Base-by-base conservation (phyloP, 2,888 invertebrate genomes). In the Agrotis ipsilon region DNA sequence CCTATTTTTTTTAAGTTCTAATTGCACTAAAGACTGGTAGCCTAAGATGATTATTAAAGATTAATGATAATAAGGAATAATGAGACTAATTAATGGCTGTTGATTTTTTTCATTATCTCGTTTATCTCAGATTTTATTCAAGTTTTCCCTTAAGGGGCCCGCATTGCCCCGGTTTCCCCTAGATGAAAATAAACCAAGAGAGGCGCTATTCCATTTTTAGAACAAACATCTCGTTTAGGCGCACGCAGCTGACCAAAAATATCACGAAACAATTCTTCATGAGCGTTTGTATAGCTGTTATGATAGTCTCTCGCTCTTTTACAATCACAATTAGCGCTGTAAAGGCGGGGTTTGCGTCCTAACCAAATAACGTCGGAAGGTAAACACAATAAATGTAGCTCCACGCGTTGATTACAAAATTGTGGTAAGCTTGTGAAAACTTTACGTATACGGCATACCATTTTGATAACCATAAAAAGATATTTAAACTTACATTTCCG, bases 141-240 rank as follows among this genome's bases (percentile, higher is more conserved):
- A n/a, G n/a, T n/a, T n/a, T n/a, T n/a, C n/a, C n/a, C n/a, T n/a
- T n/a, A n/a, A n/a, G n/a, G n/a, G n/a, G n/a, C n/a, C n/a, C n/a
- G n/a, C n/a, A n/a, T n/a, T n/a, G n/a, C n/a, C n/a, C n/a, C n/a
- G n/a, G n/a, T n/a, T n/a, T n/a, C n/a, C n/a, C n/a, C n/a, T n/a
- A n/a, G 82, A 88, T 90, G 86, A 86, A 92, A 93, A 92, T 92
- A 92, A 89, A 91, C 87, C 62, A 74, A 55, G 74, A 86, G 82
- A 87, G 84, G 72, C 83, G 85, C 78, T 77, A 81, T 83, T 89
- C 89, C 90, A 81, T 84, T 90, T 91, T 88, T 87, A 89, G 92
- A 92, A 90, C 87, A 90, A 91, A 90, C 87, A 80, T 85, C 82
- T 83, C 86, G 85, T 89, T 87, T 85, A 86, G 82, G 75, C 82